Evolutionary conservation across 2,888 invertebrate species (phyloP).

Genomic region (Bellardia bayeri): DNA sequence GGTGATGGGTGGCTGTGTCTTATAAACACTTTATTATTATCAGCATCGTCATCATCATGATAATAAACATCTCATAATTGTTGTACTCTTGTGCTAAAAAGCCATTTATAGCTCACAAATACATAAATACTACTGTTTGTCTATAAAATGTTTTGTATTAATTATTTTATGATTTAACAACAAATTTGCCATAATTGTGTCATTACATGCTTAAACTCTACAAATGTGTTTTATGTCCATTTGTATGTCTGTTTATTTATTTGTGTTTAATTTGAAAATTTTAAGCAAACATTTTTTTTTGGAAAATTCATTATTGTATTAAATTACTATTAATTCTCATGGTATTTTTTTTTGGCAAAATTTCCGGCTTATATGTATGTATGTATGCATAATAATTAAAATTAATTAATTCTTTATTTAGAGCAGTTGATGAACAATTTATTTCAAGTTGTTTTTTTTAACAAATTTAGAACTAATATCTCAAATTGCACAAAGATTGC

Average conservation of each 20-base stretch:
- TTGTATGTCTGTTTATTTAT: neutral
- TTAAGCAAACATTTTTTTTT: constrained; percentile 3
- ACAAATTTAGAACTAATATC: too few species aligned
- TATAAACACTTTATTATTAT: constrained; percentile 24
- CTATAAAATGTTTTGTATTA: constrained; percentile 55
- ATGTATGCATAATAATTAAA: neutral
- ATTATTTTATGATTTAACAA: constrained; percentile 64
- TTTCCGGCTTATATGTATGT: neutral
- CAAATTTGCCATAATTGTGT: constrained; percentile 56
- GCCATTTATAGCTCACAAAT: constrained; percentile 40
- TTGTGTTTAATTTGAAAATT: neutral
- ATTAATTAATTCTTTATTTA: neutral
- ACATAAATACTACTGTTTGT: neutral
- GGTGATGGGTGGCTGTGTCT: neutral
- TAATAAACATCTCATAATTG: constrained; percentile 45
- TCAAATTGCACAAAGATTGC: too few species aligned
- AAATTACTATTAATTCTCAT: constrained; percentile 16
- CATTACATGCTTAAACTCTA: constrained; percentile 29
- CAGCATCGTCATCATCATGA: constrained; percentile 30
- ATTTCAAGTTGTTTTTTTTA: too few species aligned
- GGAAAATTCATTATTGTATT: constrained; percentile 14
- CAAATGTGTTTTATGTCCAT: constrained; percentile 9
- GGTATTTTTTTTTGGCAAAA: constrained; percentile 1
- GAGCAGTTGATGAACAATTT: too few species aligned
- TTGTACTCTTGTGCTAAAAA: constrained; percentile 58